phyloP scores from a whole-genome alignment of 53 echinoderm and acorn worm genomes.

The Zoroaster sp. region DNA sequence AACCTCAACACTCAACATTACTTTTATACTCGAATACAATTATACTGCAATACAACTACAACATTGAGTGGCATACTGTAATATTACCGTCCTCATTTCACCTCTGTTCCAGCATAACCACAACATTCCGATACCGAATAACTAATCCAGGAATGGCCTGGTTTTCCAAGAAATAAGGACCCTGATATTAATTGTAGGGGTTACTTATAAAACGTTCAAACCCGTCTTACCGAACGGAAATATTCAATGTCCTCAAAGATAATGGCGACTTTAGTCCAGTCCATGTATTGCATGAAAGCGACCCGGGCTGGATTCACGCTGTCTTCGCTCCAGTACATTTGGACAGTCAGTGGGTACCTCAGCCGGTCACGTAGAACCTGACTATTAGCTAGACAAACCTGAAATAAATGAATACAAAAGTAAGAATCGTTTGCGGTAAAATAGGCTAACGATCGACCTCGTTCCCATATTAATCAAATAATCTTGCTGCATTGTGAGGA shows the following conservation, averaged over 20 bases:
- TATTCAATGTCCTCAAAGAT: slow-evolving; percentile 50
- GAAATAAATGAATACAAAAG: background rate
- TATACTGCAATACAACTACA: too few relatives aligned
- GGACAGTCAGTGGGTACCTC: slow-evolving; percentile 32
- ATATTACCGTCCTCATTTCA: too few relatives aligned
- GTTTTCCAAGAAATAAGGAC: too few relatives aligned
- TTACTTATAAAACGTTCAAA: background rate
- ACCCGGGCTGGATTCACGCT: slow-evolving; percentile 49
- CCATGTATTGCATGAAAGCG: slow-evolving; percentile 23
- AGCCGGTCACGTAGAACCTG: slow-evolving; percentile 27
- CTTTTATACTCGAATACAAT: too few relatives aligned
- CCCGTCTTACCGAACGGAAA: slow-evolving; percentile 23
- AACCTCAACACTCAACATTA: too few relatives aligned
- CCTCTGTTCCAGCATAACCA: too few relatives aligned
- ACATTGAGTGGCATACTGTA: too few relatives aligned
- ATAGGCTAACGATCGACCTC: background rate
- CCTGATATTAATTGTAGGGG: too few relatives aligned
- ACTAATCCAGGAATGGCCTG: too few relatives aligned
- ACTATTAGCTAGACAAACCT: slow-evolving; percentile 26
- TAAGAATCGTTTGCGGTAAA: background rate
- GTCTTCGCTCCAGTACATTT: slow-evolving; percentile 50
- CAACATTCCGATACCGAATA: too few relatives aligned
- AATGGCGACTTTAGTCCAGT: slow-evolving; percentile 46
- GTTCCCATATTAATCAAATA: too few relatives aligned
- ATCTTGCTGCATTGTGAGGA: too few relatives aligned